Conservation (phyloP, 2,113 vertebrate species). For the Pseudorasbora parva region DNA sequence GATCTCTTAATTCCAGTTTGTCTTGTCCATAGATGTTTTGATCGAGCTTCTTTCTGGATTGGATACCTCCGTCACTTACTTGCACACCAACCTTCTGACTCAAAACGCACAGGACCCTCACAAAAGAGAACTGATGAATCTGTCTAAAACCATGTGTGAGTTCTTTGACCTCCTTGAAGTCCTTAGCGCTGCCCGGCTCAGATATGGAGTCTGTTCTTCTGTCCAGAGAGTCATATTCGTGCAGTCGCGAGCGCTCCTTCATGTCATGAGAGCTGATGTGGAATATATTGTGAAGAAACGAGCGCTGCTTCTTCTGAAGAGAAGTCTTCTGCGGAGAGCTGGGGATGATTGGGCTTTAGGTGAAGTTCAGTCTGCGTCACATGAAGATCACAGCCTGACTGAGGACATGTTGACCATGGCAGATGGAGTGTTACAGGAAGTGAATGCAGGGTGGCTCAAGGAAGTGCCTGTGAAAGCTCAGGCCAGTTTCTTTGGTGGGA, state of each 20-base stretch:
- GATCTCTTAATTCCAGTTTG: neutral
- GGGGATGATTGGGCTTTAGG: slow-evolving; percentile 79
- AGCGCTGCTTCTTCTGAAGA: slow-evolving; percentile 84
- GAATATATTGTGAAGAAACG: slow-evolving; percentile 81
- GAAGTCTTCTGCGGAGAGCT: slow-evolving; percentile 76
- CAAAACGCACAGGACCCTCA: slow-evolving; percentile 37
- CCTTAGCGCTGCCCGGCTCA: slow-evolving; percentile 74
- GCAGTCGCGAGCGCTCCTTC: slow-evolving; percentile 71
- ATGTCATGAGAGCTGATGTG: slow-evolving; percentile 62
- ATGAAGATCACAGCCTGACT: slow-evolving; percentile 32
- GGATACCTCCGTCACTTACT: slow-evolving; percentile 71
- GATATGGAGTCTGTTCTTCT: slow-evolving; percentile 50
- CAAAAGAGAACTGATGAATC: neutral
- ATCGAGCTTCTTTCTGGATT: slow-evolving; percentile 75
- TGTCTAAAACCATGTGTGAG: slow-evolving; percentile 66
- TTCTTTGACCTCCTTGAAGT: slow-evolving; percentile 84
- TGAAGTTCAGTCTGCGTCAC: neutral
- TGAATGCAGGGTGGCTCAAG: slow-evolving; percentile 74
- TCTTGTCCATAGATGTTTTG: slow-evolving; percentile 70
- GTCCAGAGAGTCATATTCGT: slow-evolving; percentile 77
- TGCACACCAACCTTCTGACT: slow-evolving; percentile 74
- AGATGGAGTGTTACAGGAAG: slow-evolving; percentile 68
- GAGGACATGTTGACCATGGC: slow-evolving; percentile 73
- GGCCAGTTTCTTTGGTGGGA: slow-evolving; percentile 79
- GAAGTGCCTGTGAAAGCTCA: slow-evolving; percentile 67